Base-by-base conservation (phyloP, 37 sponge, comb jelly and placozoan genomes). In the Halichondria panicea region DNA sequence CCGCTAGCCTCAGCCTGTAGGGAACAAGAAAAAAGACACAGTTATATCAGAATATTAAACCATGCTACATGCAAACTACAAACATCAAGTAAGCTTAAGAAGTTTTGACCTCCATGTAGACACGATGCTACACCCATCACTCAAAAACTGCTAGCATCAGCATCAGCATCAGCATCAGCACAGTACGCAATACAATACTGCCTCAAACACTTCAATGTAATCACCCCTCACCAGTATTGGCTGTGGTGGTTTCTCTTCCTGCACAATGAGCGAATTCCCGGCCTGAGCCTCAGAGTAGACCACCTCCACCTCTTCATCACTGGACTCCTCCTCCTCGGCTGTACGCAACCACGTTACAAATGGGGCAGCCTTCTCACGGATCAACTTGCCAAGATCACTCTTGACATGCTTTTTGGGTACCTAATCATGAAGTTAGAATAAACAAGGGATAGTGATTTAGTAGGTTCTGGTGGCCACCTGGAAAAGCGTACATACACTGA, bases 251-350 rank as follows among this genome's bases (percentile, higher is more conserved):
- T 68, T 18, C 35, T 50, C 31, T 3, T 43, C 46, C 44, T 70
- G 66, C 2, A 61, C 63, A 30, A 43, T 28, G 31, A 80, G 55
- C 15, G 48, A 43, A 13, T 55, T n/a, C 4, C 45, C 45, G 30
- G 44, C 2, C 21, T 41, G 66, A 3, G 44, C 70, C 48, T 69
- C 62, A 0, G 80, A 80, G 70, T 80, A 80, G 3, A 80, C 80
- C 31, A 64, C 82, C 64, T 81, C 82, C 30, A 73, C 81, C 36
- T 87, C 90, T 42, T 93, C 97, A 44, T 97, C 97, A 27, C 69
- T 81, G 64, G 75, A 71, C 8, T 80, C 71, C 72, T 93, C 98
- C 66, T 97, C 98, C 64, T 97, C 98, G 22, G 98, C 98, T 25
- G 88, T 94, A 59, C 79, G 82, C 55, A 97, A 80, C 98, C 98